These are phyloP conservation scores for Melanerpes aurifrons DNA, from an alignment of 2,113 vertebrate genomes.

Conservation along the genomic window DNA sequence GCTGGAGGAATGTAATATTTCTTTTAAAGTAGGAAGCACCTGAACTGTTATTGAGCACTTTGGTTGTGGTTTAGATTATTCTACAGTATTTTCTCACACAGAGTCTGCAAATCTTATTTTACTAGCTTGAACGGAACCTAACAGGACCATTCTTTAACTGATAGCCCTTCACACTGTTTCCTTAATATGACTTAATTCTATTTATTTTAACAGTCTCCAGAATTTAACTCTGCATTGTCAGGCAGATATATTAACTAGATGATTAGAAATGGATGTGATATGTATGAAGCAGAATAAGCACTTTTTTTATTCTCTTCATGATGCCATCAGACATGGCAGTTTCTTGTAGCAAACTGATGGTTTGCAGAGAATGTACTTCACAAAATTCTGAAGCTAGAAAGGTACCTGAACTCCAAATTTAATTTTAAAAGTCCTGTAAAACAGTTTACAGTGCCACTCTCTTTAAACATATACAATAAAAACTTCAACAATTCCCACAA, in stretches of 20 bases:
- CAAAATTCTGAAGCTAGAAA: constrained; percentile 1
- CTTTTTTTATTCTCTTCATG: background rate
- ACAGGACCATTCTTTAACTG: background rate
- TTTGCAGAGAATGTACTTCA: constrained; percentile 7
- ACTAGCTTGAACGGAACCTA: background rate
- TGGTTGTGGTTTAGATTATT: background rate
- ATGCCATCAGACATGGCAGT: background rate
- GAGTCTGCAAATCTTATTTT: background rate
- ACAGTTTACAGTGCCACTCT: background rate
- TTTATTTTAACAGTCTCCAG: background rate
- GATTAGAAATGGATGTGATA: background rate
- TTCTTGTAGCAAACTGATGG: background rate
- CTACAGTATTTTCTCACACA: background rate
- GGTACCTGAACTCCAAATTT: constrained; percentile 7
- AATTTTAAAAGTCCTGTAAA: constrained; percentile 1
- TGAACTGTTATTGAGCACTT: background rate
- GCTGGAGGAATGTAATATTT: background rate
- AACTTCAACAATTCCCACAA: constrained; percentile 32
- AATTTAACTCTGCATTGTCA: background rate
- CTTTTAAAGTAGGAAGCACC: background rate
- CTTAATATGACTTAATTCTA: background rate
- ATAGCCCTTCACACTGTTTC: background rate
- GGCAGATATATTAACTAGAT: background rate
- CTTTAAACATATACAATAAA: constrained; percentile 17
- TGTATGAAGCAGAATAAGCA: background rate